Evolutionary conservation across 1,140 invertebrate genomes (phyloP), one percentile per base, ranked within the genome.

Genomic region (Drosophila ohnishii): DNA sequence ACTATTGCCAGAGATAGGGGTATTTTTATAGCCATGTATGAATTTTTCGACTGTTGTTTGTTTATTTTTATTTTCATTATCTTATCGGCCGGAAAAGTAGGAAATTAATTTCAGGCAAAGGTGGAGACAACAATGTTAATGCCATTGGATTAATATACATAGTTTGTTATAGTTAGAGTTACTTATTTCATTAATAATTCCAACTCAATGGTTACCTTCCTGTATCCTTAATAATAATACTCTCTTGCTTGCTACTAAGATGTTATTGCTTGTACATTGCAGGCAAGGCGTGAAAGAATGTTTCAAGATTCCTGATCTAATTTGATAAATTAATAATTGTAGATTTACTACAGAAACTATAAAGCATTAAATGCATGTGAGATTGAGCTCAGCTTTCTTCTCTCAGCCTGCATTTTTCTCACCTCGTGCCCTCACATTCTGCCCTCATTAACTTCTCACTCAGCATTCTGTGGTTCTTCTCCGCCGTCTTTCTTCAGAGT

Each of bases 391-490:
- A 56, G 51, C 51, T 71, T 70, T 72, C 53, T 71, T 70, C 65
- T 40, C 35, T 13, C 34, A 56, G 37, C 39, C 25, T n/a, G 32
- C 5, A 67, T 39, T 32, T 28, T 25, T 44, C 59, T 28, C 42
- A 47, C 25, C 32, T 48, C 25, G 5, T 16, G 34, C 28, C 64
- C 34, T 57, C 14, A 16, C 64, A 47, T 70, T 71, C 50, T 70
- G 69, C 65, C 69, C 51, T 58, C 58, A 71, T 50, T 72, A 59
- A 28, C 53, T 58, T 58, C 28, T 71, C 42, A 22, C n/a, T 59
- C 53, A 25, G 50, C 19, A 42, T 71, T 71, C 65, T 71, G 67
- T 65, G 19, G 42, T 69, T 63, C 53, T 63, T 47, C 22, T 57
- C 30, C 35, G 13, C 35, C 30, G 14, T 5, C 32, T 35, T 22